These are phyloP conservation scores for Periphyllus acericola DNA, from an alignment of 2,888 invertebrate species.

Conservation along the genomic window DNA sequence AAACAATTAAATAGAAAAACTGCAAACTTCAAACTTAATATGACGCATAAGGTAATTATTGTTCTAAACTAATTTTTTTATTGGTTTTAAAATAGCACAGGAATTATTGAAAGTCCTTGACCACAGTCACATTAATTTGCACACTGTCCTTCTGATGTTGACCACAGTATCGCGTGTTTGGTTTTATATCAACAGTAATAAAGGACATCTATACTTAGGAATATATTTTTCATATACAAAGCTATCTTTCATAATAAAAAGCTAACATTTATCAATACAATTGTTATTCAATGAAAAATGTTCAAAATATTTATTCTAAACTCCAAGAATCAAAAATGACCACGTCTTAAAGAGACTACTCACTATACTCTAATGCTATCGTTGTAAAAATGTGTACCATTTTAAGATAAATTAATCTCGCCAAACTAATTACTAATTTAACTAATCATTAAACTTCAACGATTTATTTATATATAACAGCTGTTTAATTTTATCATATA, in stretches of 20 bases:
- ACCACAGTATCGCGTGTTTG: conserved; percentile 48
- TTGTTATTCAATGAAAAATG: no score
- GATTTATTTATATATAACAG: no score
- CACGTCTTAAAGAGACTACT: no score
- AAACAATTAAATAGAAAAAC: neutral
- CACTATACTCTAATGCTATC: no score
- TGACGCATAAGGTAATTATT: neutral
- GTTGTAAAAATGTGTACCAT: no score
- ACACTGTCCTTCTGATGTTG: conserved; percentile 45
- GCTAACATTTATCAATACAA: neutral
- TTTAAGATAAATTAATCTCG: no score
- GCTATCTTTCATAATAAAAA: neutral
- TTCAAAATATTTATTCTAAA: no score
- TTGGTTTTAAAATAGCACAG: neutral
- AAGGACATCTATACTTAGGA: neutral
- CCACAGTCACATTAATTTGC: conserved; percentile 38
- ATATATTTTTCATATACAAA: neutral
- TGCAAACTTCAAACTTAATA: neutral
- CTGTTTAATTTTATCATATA: no score
- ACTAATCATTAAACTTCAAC: no score
- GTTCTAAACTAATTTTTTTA: neutral
- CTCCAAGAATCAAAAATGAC: no score
- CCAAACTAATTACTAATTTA: no score
- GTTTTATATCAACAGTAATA: neutral
- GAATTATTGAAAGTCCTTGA: conserved; percentile 32